Percentiles rank a stretch among this genome's conserved stretches.
phyloP scores from a whole-genome alignment of 2,888 invertebrate species.

The Metellina segmentata region DNA sequence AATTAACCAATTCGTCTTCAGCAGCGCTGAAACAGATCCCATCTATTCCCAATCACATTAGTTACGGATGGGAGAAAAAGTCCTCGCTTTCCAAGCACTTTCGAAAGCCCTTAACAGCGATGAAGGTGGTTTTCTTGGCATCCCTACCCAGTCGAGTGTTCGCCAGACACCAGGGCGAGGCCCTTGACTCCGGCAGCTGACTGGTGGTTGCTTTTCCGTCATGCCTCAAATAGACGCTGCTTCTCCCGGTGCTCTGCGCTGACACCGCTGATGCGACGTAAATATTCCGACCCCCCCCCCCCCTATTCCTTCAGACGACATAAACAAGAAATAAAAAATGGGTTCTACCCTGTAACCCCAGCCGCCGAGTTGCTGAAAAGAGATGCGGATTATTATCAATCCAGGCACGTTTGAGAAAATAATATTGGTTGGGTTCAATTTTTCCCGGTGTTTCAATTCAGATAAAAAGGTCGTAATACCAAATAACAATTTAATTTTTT shows the following conservation, averaged over 20 bases:
- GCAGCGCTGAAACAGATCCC: no score
- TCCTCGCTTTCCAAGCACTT: no score
- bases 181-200: constrained; percentile 20
- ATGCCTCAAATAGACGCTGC: constrained; percentile 60
- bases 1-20: no score
- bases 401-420: no score
- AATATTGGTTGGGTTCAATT: no score
- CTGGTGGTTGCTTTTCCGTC: constrained; percentile 56
- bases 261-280: constrained; percentile 52
- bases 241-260: constrained; percentile 1
- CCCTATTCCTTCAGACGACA: background rate
- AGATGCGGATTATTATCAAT: background rate
- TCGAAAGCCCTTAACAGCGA: background rate
- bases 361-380: background rate
- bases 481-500: no score
- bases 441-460: no score
- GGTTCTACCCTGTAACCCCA: background rate
- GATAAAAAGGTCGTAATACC: no score
- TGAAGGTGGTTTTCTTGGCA: background rate
- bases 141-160: background rate
- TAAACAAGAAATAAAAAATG: background rate
- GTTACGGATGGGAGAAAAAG: no score
- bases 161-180: constrained; percentile 22
- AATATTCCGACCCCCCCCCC: background rate
- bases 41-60: no score